Evolutionary conservation across 2,113 vertebrate genomes (phyloP), one percentile per base, ranked within the genome.

Genomic region (Motacilla alba): DNA sequence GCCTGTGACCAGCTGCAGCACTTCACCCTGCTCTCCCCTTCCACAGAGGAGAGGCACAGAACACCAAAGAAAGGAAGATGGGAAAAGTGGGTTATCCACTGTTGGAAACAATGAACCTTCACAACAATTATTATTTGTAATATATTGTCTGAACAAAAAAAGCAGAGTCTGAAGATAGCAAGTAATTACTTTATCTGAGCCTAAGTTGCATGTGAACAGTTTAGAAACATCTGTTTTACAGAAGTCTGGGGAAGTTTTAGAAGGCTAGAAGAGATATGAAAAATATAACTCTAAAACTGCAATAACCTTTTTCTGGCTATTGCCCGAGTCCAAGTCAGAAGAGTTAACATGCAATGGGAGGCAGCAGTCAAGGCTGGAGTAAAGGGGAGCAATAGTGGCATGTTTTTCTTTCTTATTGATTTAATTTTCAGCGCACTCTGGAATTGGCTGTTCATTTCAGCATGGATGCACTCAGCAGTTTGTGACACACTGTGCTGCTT

Each of bases 381-480:
- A 58, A 69, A 59, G 21, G 66, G 47, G 37, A 77, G 43, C 21
- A 70, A 63, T 39, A 62, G 46, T 67, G 58, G 28, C 70, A 33
- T 55, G 21, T 49, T 76, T 63, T 79, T 70, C 16, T 63, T 50
- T 85, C 27, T 73, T 90, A 55, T 20, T 67, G 75, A 53, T 94
- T 90, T 53, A 39, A 52, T 73, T 94, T 94, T 85, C 56, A 90
- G 44, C 7, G n/a, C 52, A 24, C 73, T 85, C 75, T 86, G 89
- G 94, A 95, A 95, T 94, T 93, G 91, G 88, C 76, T 89, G 82
- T 78, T 96, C 87, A 94, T 97, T 97, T 97, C 97, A 97, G 96
- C 97, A 96, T 97, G 97, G 97, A 87, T 95, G 96, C 95, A 91
- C 95, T 94, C 97, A 84, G 68, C 88, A 94, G 89, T 94, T 69